Percentiles rank a stretch among this genome's conserved stretches.
phyloP scores from a whole-genome alignment of 2,113 vertebrate genomes.

The Phylloscopus trochilus region DNA sequence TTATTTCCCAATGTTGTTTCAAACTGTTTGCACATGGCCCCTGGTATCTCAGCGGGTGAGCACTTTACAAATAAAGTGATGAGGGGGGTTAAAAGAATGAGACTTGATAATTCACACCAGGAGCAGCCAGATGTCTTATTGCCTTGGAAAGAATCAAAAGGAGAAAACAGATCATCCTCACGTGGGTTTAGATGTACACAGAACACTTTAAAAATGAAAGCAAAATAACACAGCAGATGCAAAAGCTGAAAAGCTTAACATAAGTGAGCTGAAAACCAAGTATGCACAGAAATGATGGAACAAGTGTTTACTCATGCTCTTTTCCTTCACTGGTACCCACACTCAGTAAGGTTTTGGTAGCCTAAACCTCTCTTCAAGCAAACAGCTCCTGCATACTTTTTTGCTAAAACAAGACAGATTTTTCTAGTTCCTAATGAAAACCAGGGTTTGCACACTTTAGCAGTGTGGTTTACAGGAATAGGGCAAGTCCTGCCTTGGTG shows the following conservation, averaged over 20 bases:
- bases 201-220: constrained; percentile 47
- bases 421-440: not conserved
- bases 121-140: constrained; percentile 66
- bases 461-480: not conserved
- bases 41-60: constrained; percentile 52
- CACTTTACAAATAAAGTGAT: constrained; percentile 51
- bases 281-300: not conserved
- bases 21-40: constrained; percentile 52
- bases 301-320: not conserved
- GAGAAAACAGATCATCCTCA: constrained; percentile 27
- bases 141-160: constrained; percentile 38
- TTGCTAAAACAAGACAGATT: not conserved
- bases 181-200: not conserved
- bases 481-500: not conserved
- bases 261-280: constrained; percentile 16
- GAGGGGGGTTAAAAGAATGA: constrained; percentile 55
- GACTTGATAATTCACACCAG: constrained; percentile 29
- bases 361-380: not conserved
- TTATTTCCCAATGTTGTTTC: constrained; percentile 22
- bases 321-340: not conserved
- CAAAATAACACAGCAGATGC: constrained; percentile 44
- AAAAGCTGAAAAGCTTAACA: constrained; percentile 47
- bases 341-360: not conserved
- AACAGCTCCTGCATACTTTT: not conserved
- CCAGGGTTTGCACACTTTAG: not conserved